These are phyloP conservation scores for Poecilia picta DNA, from an alignment of 2,797 vertebrate genomes.

Conservation along the genomic window DNA sequence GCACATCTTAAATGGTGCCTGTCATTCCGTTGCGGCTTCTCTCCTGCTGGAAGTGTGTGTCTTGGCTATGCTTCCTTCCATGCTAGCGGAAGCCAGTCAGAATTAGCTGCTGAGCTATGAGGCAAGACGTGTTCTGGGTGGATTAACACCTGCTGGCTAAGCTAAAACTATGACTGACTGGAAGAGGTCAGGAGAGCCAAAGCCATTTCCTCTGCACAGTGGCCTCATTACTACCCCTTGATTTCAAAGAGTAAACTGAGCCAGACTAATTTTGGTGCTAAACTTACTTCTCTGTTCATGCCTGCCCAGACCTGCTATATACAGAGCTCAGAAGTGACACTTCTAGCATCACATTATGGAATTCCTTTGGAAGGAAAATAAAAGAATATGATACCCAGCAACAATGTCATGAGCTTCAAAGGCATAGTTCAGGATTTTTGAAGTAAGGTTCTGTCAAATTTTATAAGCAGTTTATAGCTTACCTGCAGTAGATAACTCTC, in stretches of 20 bases:
- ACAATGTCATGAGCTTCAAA: conserved; percentile 15
- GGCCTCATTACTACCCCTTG: conserved; percentile 29
- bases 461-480: not conserved
- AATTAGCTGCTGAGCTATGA: conserved; percentile 66
- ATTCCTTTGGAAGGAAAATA: conserved; percentile 40
- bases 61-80: conserved; percentile 52
- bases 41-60: conserved; percentile 56
- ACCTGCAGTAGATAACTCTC: not conserved
- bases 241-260: conserved; percentile 40
- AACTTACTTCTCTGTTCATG: conserved; percentile 30
- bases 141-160: conserved; percentile 63
- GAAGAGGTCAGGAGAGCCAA: conserved; percentile 60
- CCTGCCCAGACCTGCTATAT: conserved; percentile 24
- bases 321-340: conserved; percentile 31
- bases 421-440: not conserved
- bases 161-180: conserved; percentile 46
- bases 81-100: conserved; percentile 63
- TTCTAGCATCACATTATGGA: conserved; percentile 45
- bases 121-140: conserved; percentile 70
- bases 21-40: conserved; percentile 42
- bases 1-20: conserved; percentile 35
- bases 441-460: not conserved
- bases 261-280: conserved; percentile 26
- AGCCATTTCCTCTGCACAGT: conserved; percentile 25
- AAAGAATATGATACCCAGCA: conserved; percentile 7